These are phyloP conservation scores for Ernsta delagoae DNA, from an alignment of 2,888 invertebrate species.

Conservation along the genomic window DNA sequence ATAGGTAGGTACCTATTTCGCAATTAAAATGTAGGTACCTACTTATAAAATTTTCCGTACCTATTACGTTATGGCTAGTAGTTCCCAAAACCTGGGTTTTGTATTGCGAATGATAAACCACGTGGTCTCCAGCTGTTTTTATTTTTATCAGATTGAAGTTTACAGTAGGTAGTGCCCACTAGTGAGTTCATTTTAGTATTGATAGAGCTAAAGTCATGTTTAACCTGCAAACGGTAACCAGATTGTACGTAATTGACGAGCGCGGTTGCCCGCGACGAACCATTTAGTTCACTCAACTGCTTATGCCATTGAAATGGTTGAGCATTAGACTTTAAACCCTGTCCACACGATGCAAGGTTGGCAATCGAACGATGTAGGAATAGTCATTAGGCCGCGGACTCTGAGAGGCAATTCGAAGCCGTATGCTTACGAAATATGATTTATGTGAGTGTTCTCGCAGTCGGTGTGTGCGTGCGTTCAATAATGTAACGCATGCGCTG, in stretches of 20 bases:
- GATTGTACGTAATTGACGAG: conserved; percentile 74
- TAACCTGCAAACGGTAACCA: conserved; percentile 49
- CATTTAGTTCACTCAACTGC: conserved; percentile 71
- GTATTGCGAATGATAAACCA: background rate
- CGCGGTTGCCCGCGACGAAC: conserved; percentile 61
- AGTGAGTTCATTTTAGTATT: conserved; percentile 7
- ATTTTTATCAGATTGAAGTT: background rate
- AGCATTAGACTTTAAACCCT: conserved; percentile 47
- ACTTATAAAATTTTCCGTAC: too few species aligned
- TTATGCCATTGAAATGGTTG: conserved; percentile 51
- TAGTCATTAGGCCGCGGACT: conserved; percentile 70
- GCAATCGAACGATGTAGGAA: conserved; percentile 46
- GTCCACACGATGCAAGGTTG: conserved; percentile 40
- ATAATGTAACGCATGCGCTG: conserved; percentile 76
- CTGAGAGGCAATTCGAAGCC: conserved; percentile 73
- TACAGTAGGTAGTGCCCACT: too few species aligned
- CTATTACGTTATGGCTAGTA: too few species aligned
- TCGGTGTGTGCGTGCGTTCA: conserved; percentile 65
- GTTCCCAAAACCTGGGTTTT: background rate
- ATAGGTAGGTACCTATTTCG: background rate
- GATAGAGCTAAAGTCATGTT: conserved; percentile 27
- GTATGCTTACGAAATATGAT: conserved; percentile 79
- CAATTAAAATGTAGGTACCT: too few species aligned
- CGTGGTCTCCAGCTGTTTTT: background rate
- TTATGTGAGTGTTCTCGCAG: conserved; percentile 60